Percentiles rank a stretch among this genome's conserved stretches.
phyloP scores from a whole-genome alignment of 2,113 vertebrate species.

The Cardinalis cardinalis region DNA sequence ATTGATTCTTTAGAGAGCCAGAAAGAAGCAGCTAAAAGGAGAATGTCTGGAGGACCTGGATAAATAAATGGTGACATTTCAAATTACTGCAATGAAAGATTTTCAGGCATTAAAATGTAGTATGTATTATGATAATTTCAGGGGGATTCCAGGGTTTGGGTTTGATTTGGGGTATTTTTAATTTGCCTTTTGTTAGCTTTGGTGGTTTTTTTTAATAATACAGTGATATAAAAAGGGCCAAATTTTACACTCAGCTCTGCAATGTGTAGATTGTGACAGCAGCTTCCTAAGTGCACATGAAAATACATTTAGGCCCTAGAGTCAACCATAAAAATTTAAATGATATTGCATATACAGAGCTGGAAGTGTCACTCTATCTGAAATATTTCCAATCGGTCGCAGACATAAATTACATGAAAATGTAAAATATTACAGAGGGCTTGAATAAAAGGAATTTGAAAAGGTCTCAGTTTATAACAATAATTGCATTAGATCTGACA shows the following conservation, averaged over 20 bases:
- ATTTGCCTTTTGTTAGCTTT: neutral
- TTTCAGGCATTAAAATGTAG: neutral
- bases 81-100: neutral
- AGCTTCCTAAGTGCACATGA: neutral
- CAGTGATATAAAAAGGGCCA: neutral
- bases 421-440: neutral
- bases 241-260: neutral
- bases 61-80: neutral
- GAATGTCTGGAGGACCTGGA: neutral
- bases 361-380: neutral
- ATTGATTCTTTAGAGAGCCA: constrained; percentile 7
- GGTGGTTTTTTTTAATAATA: neutral
- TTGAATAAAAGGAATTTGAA: neutral
- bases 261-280: neutral
- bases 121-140: neutral
- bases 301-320: neutral
- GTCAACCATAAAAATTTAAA: constrained; percentile 1
- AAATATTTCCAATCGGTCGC: neutral
- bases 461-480: neutral
- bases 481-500: neutral
- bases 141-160: neutral
- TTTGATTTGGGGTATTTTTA: neutral
- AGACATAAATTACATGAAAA: neutral
- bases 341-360: neutral
- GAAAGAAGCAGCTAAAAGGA: constrained; percentile 1